Evolutionary conservation across 2,797 vertebrate species (phyloP), one percentile per base, ranked within the genome.

Genomic region (Tenualosa thibaudeaui): DNA sequence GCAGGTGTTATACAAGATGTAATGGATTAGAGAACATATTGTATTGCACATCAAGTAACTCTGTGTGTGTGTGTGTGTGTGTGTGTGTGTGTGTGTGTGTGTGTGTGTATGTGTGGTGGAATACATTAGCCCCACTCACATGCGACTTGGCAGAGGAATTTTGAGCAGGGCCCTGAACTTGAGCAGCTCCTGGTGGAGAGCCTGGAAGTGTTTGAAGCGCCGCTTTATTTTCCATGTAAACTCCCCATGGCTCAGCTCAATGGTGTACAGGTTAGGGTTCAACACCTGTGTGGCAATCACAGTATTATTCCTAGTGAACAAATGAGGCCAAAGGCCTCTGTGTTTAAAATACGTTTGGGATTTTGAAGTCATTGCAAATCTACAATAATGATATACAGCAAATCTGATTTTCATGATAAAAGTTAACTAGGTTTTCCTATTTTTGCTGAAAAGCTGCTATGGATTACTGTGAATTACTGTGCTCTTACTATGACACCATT

Each of bases 171-270:
- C 91, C 90, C 91, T 94, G 92, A 93, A 94, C 91, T 93, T 94
- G 86, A 91, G 91, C 88, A 89, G 89, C 89, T 93, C 89, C 90
- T 90, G 91, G 92, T 94, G 87, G 90, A 94, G 91, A 86, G 90
- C 88, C 86, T 90, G 91, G 89, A 93, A 92, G 90, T 92, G 93
- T 88, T 93, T 93, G 87, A 94, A 94, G 90, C 90, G 56, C 15
- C 81, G 81, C 92, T 95, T 95, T 91, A 95, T 94, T 93, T 93
- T 90, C 90, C 90, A 90, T 7, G 82, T 91, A 88, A 94, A 93
- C 90, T 91, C 92, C 89, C 91, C 37, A 24, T 89, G 92, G 90
- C 91, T 93, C 88, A 90, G 90, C 90, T 94, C 93, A 60, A 89
- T 88, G 50, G 90, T 91, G 88, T 92, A 90, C 88, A 91, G 89